A percentile compares a stretch with the other conserved stretches of the same genome.
These are phyloP conservation scores for Didymodactylos carnosus DNA, from an alignment of 2,888 invertebrate species.

Conservation along the genomic window DNA sequence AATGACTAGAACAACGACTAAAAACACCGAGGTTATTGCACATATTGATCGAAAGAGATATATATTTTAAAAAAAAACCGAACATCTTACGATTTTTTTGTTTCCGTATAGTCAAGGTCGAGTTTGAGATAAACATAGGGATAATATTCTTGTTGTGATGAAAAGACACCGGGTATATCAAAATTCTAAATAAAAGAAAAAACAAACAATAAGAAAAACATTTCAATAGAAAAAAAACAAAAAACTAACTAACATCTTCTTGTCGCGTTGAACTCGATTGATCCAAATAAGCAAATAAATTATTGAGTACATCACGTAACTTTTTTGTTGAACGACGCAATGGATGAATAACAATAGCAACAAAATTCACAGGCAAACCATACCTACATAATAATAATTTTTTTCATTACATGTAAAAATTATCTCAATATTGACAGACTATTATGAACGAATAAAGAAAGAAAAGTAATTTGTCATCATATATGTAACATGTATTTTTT, in stretches of 20 bases:
- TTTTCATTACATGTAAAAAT: no score
- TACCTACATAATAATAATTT: conserved; percentile 38
- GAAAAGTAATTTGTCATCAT: no score
- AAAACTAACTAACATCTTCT: background rate
- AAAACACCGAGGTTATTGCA: no score
- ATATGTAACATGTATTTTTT: no score
- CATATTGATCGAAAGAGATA: no score
- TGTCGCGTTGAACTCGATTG: background rate
- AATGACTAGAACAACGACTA: no score
- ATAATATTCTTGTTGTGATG: conserved; percentile 3
- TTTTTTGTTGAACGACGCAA: conserved; percentile 63
- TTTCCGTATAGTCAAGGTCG: conserved; percentile 12
- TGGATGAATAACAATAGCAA: conserved; percentile 80
- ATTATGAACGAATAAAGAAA: no score
- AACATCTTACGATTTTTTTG: no score
- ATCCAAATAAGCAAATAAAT: conserved; percentile 37
- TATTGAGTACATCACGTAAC: conserved; percentile 67
- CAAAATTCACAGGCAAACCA: conserved; percentile 96
- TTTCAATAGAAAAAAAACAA: no score
- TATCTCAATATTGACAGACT: no score
- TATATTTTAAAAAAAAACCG: no score
- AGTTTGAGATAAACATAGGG: conserved; percentile 10
- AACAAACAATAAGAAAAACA: no score
- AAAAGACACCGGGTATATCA: conserved; percentile 12
- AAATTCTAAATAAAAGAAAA: background rate